Percentiles rank a stretch among this genome's conserved stretches.
These are phyloP conservation scores for Tachypleus tridentatus DNA, from an alignment of 1,140 invertebrate genomes.

Conservation along the genomic window DNA sequence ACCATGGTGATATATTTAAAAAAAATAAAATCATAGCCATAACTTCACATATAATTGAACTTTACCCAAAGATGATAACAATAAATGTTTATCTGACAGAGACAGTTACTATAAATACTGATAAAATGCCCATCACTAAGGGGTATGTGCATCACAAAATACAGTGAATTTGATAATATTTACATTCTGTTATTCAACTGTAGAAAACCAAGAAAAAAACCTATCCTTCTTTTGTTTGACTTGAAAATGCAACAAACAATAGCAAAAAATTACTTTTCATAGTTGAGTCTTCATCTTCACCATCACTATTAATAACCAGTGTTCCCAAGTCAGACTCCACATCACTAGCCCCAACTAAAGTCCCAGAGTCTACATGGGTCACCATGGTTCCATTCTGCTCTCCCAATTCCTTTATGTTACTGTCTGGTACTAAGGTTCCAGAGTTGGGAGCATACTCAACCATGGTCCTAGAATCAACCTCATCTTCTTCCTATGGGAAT, in stretches of 20 bases:
- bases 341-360: constrained; percentile 19
- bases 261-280: constrained; percentile 18
- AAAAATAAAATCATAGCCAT: too few species aligned
- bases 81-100: too few species aligned
- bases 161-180: too few species aligned
- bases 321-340: constrained; percentile 28
- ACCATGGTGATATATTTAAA: too few species aligned
- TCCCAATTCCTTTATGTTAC: constrained; percentile 6
- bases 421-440: constrained; percentile 19
- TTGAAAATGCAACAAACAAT: neutral
- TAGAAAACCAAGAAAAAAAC: neutral
- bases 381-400: constrained; percentile 15
- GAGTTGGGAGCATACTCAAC: constrained; percentile 16
- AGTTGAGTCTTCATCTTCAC: constrained; percentile 23
- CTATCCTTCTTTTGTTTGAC: neutral
- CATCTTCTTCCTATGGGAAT: constrained; percentile 16
- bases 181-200: too few species aligned
- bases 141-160: too few species aligned
- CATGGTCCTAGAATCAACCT: constrained; percentile 20
- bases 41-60: too few species aligned
- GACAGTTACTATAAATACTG: too few species aligned
- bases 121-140: too few species aligned
- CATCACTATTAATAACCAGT: constrained; percentile 27
- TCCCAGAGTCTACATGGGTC: constrained; percentile 14
- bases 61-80: too few species aligned